Evolutionary conservation across 2,888 invertebrate species (phyloP).

Genomic region (Spicauda simplicius): DNA sequence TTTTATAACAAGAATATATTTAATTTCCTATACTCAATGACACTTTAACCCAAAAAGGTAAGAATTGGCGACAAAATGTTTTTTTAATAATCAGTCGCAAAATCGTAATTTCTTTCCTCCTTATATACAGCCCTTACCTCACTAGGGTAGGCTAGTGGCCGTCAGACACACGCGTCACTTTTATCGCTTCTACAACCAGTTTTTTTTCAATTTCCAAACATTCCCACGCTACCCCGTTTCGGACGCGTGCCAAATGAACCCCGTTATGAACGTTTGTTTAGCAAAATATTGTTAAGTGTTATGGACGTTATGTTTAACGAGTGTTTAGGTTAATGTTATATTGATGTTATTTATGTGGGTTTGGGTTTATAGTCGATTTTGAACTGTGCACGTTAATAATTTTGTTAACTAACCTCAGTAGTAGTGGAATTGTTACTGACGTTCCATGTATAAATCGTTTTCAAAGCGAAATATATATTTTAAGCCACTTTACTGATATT

Average conservation of each 20-base stretch:
- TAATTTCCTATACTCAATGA: no score
- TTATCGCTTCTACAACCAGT: slow-evolving; percentile 56
- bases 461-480: no score
- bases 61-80: no score
- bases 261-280: slow-evolving; percentile 34
- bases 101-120: not conserved
- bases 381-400: not conserved
- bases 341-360: not conserved
- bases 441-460: no score
- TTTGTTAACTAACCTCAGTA: not conserved
- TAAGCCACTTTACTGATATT: no score
- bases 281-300: slow-evolving; percentile 33
- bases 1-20: no score
- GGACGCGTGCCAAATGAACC: slow-evolving; percentile 34
- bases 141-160: slow-evolving; percentile 44
- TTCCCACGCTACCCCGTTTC: slow-evolving; percentile 31
- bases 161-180: slow-evolving; percentile 73
- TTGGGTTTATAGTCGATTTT: not conserved
- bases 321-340: not conserved
- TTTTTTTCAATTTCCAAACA: slow-evolving; percentile 51
- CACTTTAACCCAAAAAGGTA: no score
- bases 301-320: slow-evolving; percentile 21
- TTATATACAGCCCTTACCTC: not conserved
- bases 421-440: not conserved
- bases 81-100: not conserved